phyloP scores from a whole-genome alignment of 2,113 vertebrate genomes.

The Brachirus orientalis region DNA sequence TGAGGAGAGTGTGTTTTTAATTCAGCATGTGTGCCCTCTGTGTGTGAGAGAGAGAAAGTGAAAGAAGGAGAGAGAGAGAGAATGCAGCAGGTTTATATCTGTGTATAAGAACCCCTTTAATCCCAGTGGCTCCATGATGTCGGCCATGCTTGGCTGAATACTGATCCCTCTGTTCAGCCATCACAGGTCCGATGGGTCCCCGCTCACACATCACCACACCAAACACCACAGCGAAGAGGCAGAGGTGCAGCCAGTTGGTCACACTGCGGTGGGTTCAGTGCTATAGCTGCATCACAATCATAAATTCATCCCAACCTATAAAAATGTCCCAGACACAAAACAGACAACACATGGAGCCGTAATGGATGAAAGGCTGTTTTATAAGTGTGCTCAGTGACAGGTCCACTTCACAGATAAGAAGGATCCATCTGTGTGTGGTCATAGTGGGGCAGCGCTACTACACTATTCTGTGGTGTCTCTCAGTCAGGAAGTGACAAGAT shows the following conservation, averaged over 20 bases:
- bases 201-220: slow-evolving; percentile 10
- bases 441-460: slow-evolving; percentile 42
- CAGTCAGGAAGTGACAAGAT: slow-evolving; percentile 49
- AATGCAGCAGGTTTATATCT: slow-evolving; percentile 22
- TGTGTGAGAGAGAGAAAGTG: not conserved
- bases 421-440: slow-evolving; percentile 59
- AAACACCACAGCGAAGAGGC: slow-evolving; percentile 21
- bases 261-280: slow-evolving; percentile 32
- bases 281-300: slow-evolving; percentile 54
- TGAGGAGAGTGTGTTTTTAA: not conserved
- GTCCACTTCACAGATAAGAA: slow-evolving; percentile 71
- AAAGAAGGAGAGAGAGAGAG: not conserved
- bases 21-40: slow-evolving; percentile 7
- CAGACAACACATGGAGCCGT: slow-evolving; percentile 62
- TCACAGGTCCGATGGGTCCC: slow-evolving; percentile 13
- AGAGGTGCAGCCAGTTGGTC: slow-evolving; percentile 32
- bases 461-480: slow-evolving; percentile 37
- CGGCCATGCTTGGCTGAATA: slow-evolving; percentile 42
- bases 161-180: slow-evolving; percentile 51
- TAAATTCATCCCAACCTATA: slow-evolving; percentile 62
- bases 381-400: slow-evolving; percentile 69
- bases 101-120: slow-evolving; percentile 40
- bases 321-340: slow-evolving; percentile 56
- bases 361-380: slow-evolving; percentile 74
- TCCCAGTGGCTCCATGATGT: slow-evolving; percentile 49